These are phyloP conservation scores for Polydrusus tereticollis DNA, from an alignment of 2,888 invertebrate genomes.

Conservation along the genomic window DNA sequence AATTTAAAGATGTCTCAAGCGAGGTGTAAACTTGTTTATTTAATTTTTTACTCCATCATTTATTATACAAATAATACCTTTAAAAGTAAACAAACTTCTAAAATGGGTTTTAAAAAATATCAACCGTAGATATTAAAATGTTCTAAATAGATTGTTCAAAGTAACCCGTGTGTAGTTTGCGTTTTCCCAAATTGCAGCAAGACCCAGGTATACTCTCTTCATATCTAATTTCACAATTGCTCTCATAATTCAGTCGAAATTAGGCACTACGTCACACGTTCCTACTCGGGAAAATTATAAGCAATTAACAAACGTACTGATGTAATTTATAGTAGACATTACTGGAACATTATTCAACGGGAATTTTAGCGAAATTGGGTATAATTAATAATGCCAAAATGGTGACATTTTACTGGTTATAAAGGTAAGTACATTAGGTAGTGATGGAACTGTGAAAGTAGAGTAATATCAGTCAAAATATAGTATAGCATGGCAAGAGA, in stretches of 20 bases:
- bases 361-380: constrained; percentile 47
- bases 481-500: no score
- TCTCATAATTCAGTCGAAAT: constrained; percentile 64
- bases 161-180: constrained; percentile 24
- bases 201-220: constrained; percentile 52
- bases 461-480: no score
- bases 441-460: no score
- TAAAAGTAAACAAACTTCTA: no score
- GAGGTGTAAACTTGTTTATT: no score
- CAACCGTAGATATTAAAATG: no score
- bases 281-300: constrained; percentile 54
- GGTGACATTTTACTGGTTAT: constrained; percentile 16
- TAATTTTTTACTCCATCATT: no score
- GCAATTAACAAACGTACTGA: constrained; percentile 58
- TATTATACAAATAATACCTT: no score
- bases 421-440: constrained; percentile 16
- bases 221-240: constrained; percentile 67
- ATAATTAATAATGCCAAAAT: constrained; percentile 45
- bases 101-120: no score
- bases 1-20: no score
- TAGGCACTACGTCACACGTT: constrained; percentile 55
- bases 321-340: constrained; percentile 64
- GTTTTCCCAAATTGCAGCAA: constrained; percentile 29
- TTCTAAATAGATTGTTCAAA: background rate
- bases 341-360: constrained; percentile 49